phyloP scores from a whole-genome alignment of 2,888 invertebrate species.

The Anagyrus pseudococci region DNA sequence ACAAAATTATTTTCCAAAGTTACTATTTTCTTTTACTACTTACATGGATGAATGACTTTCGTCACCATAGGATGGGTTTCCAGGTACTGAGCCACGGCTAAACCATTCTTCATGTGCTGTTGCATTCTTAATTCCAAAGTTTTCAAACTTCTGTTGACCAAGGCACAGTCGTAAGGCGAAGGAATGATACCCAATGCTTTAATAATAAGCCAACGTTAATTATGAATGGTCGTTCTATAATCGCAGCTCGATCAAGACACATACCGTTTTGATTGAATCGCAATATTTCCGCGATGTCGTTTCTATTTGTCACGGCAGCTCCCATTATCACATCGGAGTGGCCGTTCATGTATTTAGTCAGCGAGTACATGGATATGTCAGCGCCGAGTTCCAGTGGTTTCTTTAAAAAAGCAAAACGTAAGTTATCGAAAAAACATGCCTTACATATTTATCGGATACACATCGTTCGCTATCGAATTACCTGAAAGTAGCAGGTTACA shows the following conservation, averaged over 20 bases:
- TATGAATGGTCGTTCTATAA: neutral
- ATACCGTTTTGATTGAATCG: constrained; percentile 88
- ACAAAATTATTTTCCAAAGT: neutral
- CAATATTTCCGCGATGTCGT: constrained; percentile 74
- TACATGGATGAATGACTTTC: constrained; percentile 84
- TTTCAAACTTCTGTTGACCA: constrained; percentile 92
- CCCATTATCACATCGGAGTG: constrained; percentile 99
- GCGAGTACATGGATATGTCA: constrained; percentile 88
- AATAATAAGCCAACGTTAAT: constrained; percentile 10
- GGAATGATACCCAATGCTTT: constrained; percentile 91
- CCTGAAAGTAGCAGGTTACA: constrained; percentile 85
- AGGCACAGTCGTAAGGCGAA: constrained; percentile 94
- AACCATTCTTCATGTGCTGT: constrained; percentile 80
- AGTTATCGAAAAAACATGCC: neutral
- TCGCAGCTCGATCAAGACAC: neutral
- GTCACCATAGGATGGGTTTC: constrained; percentile 80
- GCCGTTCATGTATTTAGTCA: constrained; percentile 98
- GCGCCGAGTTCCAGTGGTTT: constrained; percentile 89
- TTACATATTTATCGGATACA: neutral
- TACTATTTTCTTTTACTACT: constrained; percentile 32
- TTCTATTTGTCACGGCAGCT: constrained; percentile 77
- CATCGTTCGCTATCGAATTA: constrained; percentile 44
- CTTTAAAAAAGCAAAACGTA: constrained; percentile 61
- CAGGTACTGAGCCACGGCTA: constrained; percentile 82
- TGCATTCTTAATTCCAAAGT: constrained; percentile 93